Conservation (phyloP, 2,888 invertebrate species). For the Chesias legatella region DNA sequence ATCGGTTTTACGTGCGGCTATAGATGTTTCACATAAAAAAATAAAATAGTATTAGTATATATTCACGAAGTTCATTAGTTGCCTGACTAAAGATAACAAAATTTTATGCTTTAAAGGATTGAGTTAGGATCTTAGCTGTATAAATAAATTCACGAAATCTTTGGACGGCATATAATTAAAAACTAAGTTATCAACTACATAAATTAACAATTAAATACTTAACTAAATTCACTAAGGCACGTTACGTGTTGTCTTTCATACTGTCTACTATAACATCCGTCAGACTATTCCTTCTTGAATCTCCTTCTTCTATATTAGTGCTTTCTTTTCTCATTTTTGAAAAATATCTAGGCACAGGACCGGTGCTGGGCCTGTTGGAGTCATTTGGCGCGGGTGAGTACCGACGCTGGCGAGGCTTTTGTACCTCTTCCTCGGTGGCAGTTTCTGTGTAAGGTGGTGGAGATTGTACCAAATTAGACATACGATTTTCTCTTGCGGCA, state of each 20-base stretch:
- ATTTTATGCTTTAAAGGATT: too few relatives aligned
- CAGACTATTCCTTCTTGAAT: constrained; percentile 66
- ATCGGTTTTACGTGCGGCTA: too few relatives aligned
- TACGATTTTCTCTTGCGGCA: constrained; percentile 66
- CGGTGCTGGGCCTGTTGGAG: constrained; percentile 51
- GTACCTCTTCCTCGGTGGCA: constrained; percentile 46
- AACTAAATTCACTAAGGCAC: constrained; percentile 57
- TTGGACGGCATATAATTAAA: constrained; percentile 54
- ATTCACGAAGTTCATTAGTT: not conserved
- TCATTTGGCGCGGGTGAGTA: constrained; percentile 70
- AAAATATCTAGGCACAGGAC: constrained; percentile 68
- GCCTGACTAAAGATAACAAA: constrained; percentile 14
- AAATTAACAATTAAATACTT: constrained; percentile 45
- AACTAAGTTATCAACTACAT: constrained; percentile 32
- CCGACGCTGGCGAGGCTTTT: constrained; percentile 56
- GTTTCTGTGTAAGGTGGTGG: constrained; percentile 70
- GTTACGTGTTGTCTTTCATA: constrained; percentile 71
- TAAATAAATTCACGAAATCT: constrained; percentile 29
- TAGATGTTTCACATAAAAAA: too few relatives aligned
- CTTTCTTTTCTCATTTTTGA: constrained; percentile 68
- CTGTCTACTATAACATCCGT: constrained; percentile 75
- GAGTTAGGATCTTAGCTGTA: too few relatives aligned
- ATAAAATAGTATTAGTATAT: too few relatives aligned
- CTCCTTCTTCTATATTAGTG: constrained; percentile 48
- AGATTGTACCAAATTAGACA: constrained; percentile 67